Evolutionary conservation across 2,888 invertebrate genomes (phyloP).

Genomic region (Micropterix aruncella): DNA sequence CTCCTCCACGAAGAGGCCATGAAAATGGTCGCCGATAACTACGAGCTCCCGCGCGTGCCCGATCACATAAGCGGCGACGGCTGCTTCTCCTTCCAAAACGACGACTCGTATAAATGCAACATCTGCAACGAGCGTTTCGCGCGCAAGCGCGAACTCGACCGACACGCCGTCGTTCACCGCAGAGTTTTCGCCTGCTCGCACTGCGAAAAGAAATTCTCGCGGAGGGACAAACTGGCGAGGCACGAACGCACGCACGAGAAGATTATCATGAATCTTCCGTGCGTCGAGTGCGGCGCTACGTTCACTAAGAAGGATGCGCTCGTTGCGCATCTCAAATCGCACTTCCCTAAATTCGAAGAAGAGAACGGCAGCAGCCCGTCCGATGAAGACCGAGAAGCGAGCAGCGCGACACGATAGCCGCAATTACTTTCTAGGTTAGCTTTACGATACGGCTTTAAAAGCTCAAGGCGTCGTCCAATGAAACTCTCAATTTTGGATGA

Average conservation of each 20-base stretch:
- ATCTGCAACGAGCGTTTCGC: slow-evolving; percentile 54
- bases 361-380: slow-evolving; percentile 22
- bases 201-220: slow-evolving; percentile 51
- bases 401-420: no score
- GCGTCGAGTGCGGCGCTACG: slow-evolving; percentile 45
- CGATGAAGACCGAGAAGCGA: slow-evolving; percentile 17
- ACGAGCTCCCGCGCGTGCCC: slow-evolving; percentile 34
- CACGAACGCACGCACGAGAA: slow-evolving; percentile 53
- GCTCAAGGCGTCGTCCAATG: no score
- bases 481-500: no score
- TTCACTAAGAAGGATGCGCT: slow-evolving; percentile 44
- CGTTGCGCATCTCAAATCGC: slow-evolving; percentile 43
- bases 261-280: slow-evolving; percentile 42
- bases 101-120: slow-evolving; percentile 38
- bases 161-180: slow-evolving; percentile 52
- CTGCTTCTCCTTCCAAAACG: slow-evolving; percentile 26
- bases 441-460: no score
- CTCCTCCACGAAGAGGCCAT: slow-evolving; percentile 2
- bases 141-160: slow-evolving; percentile 53
- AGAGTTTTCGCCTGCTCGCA: slow-evolving; percentile 52
- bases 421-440: no score
- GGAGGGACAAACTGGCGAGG: slow-evolving; percentile 53
- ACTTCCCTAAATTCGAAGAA: slow-evolving; percentile 35
- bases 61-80: slow-evolving; percentile 37
- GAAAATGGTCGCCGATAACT: slow-evolving; percentile 13